Evolutionary conservation across 2,113 vertebrate genomes (phyloP), one percentile per base, ranked within the genome.

Genomic region (Antechinus stuartii): DNA sequence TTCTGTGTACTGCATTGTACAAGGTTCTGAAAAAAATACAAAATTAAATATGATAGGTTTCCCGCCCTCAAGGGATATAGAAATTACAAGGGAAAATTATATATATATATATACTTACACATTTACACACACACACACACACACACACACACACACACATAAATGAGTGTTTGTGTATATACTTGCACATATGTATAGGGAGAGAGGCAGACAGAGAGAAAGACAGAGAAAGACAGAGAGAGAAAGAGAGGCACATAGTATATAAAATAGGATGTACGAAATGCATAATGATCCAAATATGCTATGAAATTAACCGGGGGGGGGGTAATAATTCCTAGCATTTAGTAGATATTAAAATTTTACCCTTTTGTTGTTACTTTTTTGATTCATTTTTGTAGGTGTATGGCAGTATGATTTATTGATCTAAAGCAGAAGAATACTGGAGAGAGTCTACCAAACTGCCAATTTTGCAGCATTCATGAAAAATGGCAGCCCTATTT

Each of bases 321-420:
- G 8, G 90, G 25, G 1, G 89, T 12, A 95, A 46, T 56, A 6
- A 42, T 52, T 46, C 50, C 1, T 16, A 57, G 49, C 27, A 93
- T 54, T 90, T 89, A 94, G 49, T 91, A 42, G 30, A 61, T 56
- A 90, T 12, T 90, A n/a, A 96, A 92, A 84, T 54, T 26, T 24
- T 57, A 49, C 6, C 8, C 47, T 46, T 47, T 1, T 46, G 8
- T 68, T 84, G 46, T 50, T 22, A 6, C 35, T 52, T 30, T 25
- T 23, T 61, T 56, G 26, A 52, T 92, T 46, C 53, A 52, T 91
- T 55, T 25, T n/a, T 55, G 52, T 22, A 92, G 54, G 46, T 19
- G 54, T 49, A 2, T 42, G 91, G 1, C 89, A n/a, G 30, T 57
- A 68, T 89, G 11, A 12, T 68, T 68, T 30, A 68, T 16, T 68